Conservation (phyloP, 1,140 invertebrate genomes). For the Oryctes rhinoceros region DNA sequence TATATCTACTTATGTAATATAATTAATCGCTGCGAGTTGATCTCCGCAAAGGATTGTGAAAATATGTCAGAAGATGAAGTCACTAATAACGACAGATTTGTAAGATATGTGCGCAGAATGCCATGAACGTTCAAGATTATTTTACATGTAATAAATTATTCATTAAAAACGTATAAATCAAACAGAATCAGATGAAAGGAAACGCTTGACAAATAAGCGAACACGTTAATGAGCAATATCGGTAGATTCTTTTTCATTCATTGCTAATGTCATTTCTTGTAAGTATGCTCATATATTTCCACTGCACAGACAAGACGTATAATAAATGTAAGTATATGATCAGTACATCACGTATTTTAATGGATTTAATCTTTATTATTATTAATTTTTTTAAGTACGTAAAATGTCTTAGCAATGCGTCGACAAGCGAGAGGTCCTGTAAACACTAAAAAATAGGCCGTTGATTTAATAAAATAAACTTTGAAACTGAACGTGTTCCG, state of each 20-base stretch:
- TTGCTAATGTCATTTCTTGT: not conserved
- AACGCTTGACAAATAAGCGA: constrained; percentile 22
- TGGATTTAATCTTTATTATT: too few species aligned
- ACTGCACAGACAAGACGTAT: too few species aligned
- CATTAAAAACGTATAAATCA: constrained; percentile 21
- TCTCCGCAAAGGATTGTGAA: not conserved
- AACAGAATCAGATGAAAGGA: constrained; percentile 18
- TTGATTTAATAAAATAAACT: too few species aligned
- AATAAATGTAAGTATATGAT: too few species aligned
- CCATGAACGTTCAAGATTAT: not conserved
- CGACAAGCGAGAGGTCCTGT: too few species aligned
- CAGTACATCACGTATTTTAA: too few species aligned
- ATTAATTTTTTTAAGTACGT: too few species aligned
- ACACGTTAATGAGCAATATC: constrained; percentile 19
- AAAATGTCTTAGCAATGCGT: too few species aligned
- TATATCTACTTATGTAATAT: not conserved
- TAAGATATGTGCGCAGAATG: constrained; percentile 25
- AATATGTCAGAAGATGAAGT: not conserved
- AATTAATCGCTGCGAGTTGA: not conserved
- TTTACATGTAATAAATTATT: constrained; percentile 28
- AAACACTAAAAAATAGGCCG: too few species aligned
- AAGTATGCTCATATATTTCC: not conserved
- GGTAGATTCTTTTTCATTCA: not conserved
- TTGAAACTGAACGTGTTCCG: too few species aligned
- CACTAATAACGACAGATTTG: constrained; percentile 22